Conservation (phyloP, 2,797 vertebrate genomes). For the Phalanger gymnotis region DNA sequence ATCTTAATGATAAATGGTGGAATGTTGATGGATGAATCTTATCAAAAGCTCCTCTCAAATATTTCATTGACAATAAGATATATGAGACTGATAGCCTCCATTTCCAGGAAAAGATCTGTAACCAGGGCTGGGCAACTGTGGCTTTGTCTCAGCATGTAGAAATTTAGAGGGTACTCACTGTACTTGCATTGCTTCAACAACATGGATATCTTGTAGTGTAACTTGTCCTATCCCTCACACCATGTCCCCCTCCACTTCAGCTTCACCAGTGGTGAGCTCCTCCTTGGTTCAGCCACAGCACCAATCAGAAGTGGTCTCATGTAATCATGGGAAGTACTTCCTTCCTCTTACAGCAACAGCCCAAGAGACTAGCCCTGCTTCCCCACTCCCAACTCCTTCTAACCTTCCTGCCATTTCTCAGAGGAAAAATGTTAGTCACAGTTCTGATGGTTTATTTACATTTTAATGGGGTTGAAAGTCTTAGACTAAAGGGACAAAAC, state of each 20-base stretch:
- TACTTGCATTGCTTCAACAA: not conserved
- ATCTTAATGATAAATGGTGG: not conserved
- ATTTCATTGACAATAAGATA: not conserved
- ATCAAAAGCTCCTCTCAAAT: not conserved
- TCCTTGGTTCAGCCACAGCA: not conserved
- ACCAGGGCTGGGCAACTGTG: not conserved
- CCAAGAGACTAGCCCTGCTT: not conserved
- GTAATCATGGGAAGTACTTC: not conserved
- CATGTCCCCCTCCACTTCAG: not conserved
- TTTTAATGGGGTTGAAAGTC: not conserved
- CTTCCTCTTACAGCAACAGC: not conserved
- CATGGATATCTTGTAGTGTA: not conserved
- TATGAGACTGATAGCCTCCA: not conserved
- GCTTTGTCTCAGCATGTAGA: not conserved
- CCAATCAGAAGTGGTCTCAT: not conserved
- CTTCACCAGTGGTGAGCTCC: not conserved
- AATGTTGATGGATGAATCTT: not conserved
- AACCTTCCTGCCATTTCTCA: not conserved
- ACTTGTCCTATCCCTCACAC: too few relatives aligned
- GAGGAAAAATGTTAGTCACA: not conserved
- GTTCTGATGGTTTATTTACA: not conserved
- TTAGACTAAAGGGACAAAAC: not conserved
- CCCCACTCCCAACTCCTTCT: not conserved
- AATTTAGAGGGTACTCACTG: not conserved
- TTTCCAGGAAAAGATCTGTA: not conserved